Conservation (phyloP, 2,113 vertebrate genomes). For the Aleadryas rufinucha region DNA sequence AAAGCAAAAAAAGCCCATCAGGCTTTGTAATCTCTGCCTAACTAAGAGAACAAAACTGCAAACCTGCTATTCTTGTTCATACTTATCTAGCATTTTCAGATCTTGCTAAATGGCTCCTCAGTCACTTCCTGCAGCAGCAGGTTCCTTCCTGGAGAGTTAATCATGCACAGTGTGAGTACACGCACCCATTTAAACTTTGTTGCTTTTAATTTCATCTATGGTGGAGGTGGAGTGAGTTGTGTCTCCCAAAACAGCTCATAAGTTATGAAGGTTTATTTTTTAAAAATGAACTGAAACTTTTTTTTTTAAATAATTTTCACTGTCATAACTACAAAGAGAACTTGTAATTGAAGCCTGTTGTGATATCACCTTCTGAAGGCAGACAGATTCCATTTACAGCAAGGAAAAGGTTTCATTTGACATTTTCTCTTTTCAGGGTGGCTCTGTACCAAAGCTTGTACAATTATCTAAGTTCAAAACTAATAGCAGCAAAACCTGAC, state of each 20-base stretch:
- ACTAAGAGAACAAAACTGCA: background rate
- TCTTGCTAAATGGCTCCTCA: background rate
- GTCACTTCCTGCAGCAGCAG: background rate
- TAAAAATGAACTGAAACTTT: background rate
- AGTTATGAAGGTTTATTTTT: background rate
- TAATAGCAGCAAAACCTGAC: background rate
- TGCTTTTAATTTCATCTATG: background rate
- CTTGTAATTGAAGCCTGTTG: background rate
- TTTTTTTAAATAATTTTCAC: background rate
- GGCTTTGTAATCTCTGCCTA: background rate
- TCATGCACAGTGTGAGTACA: background rate
- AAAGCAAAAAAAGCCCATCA: background rate
- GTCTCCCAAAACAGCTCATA: background rate
- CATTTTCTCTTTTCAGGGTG: slow-evolving; percentile 11
- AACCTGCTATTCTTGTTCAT: fast-evolving
- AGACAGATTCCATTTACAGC: background rate
- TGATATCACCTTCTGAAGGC: background rate
- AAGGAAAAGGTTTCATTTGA: background rate
- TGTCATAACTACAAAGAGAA: background rate
- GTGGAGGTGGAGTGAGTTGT: background rate
- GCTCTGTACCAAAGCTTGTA: background rate
- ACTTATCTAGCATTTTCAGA: background rate
- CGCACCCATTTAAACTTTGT: background rate
- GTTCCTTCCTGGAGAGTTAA: background rate
- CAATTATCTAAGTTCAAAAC: slow-evolving; percentile 15